Evolutionary conservation across 1,140 invertebrate species (phyloP).

Genomic region (Achatina immaculata): DNA sequence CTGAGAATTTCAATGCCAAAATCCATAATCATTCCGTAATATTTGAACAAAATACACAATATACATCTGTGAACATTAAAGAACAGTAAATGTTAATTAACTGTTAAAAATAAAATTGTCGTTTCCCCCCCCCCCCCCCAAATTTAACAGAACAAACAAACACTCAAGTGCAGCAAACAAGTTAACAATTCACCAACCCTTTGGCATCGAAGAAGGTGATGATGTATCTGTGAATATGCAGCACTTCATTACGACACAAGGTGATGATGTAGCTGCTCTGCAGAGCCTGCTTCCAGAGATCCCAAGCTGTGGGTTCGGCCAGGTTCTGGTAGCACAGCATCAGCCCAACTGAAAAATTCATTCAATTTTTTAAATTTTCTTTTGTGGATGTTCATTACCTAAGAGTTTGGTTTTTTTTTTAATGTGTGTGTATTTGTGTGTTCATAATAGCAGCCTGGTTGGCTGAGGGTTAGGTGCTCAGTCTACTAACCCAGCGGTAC

Average conservation of each 20-base stretch:
- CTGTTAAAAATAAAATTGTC: constrained; percentile 8
- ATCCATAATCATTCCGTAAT: too few species aligned
- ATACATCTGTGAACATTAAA: too few species aligned
- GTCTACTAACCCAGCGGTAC: too few species aligned
- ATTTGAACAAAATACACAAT: too few species aligned
- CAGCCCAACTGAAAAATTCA: constrained; percentile 79
- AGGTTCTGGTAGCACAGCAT: constrained; percentile 90
- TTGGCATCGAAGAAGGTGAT: constrained; percentile 90
- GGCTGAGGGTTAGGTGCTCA: too few species aligned
- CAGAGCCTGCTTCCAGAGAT: constrained; percentile 91
- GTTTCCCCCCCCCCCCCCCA: too few species aligned
- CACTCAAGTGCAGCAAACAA: too few species aligned
- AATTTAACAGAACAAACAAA: too few species aligned
- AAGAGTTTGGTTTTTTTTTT: not conserved
- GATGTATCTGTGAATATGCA: constrained; percentile 95
- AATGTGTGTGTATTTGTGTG: not conserved
- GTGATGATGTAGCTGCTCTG: constrained; percentile 94
- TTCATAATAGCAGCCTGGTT: too few species aligned
- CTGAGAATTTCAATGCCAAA: too few species aligned
- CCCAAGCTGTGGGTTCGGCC: constrained; percentile 73
- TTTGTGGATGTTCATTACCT: not conserved
- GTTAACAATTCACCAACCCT: too few species aligned
- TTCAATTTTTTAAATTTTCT: constrained; percentile 19
- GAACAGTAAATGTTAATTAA: too few species aligned
- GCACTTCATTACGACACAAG: constrained; percentile 96